These are phyloP conservation scores for Echinops telfairi DNA, from an alignment of 2,113 vertebrate genomes.

Conservation along the genomic window DNA sequence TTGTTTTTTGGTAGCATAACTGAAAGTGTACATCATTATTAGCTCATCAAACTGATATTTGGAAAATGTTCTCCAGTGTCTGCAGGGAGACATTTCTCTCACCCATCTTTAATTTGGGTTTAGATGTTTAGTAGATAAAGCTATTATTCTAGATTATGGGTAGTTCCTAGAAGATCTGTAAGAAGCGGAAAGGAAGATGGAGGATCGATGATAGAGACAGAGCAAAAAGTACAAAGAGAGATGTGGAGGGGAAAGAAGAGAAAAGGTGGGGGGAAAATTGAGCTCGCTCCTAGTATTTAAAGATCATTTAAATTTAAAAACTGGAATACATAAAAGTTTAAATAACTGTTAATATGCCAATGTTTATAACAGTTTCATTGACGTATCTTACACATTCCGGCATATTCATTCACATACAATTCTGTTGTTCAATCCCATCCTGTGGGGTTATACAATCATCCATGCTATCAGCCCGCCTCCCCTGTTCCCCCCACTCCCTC, in stretches of 20 bases:
- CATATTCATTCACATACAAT: no score
- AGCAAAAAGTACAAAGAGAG: neutral
- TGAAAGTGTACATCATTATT: slow-evolving; percentile 5
- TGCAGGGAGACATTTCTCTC: neutral
- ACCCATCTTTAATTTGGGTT: neutral
- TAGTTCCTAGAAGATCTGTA: neutral
- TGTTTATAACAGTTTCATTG: no score
- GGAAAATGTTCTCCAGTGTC: neutral
- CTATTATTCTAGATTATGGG: neutral
- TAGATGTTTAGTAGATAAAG: neutral
- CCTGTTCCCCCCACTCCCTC: no score
- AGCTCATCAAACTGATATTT: slow-evolving; percentile 9
- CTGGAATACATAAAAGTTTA: no score
- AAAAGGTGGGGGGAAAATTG: neutral
- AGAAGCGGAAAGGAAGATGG: neutral
- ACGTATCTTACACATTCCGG: no score
- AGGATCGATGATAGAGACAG: neutral
- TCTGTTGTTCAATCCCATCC: no score
- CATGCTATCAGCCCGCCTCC: no score
- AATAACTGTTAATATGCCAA: no score
- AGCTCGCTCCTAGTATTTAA: neutral
- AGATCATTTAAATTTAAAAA: slow-evolving; percentile 15
- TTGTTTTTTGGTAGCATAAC: slow-evolving; percentile 7
- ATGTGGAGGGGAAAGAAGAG: neutral
- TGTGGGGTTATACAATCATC: no score